Percentiles rank a stretch among this genome's conserved stretches.
These are phyloP conservation scores for Crocuta crocuta DNA, from an alignment of 2,113 vertebrate genomes.

Conservation along the genomic window DNA sequence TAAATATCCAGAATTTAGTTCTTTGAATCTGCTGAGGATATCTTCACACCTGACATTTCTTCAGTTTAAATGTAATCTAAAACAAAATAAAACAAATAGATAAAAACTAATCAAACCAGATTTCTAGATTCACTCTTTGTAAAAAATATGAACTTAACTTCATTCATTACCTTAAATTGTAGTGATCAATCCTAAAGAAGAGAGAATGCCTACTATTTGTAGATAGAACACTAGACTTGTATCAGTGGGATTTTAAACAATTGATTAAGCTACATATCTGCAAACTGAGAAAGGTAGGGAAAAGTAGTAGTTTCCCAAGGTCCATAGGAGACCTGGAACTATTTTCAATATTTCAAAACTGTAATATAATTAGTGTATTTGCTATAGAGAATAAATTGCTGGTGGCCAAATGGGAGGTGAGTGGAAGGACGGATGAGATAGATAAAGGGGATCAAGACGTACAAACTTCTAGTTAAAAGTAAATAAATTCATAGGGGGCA, in stretches of 20 bases:
- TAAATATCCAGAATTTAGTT: slow-evolving; percentile 31
- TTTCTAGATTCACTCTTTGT: slow-evolving; percentile 25
- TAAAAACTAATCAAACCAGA: neutral
- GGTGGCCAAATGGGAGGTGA: neutral
- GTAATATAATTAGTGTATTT: neutral
- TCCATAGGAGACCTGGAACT: neutral
- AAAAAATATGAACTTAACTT: slow-evolving; percentile 2
- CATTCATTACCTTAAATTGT: neutral
- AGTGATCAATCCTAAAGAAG: neutral
- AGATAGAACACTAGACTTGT: neutral
- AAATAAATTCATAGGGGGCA: neutral
- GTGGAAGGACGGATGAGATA: neutral
- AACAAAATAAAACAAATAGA: neutral
- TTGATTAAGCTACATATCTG: neutral
- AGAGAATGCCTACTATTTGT: neutral
- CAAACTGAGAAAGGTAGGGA: neutral
- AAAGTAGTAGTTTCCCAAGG: neutral
- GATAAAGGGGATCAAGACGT: neutral
- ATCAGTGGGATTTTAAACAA: neutral
- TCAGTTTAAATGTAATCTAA: neutral
- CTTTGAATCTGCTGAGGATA: neutral
- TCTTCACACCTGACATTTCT: neutral
- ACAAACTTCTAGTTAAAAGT: neutral
- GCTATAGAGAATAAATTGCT: neutral
- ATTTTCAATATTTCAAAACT: slow-evolving; percentile 12